Conservation (phyloP, 2,113 vertebrate species). For the Anas platyrhynchos region DNA sequence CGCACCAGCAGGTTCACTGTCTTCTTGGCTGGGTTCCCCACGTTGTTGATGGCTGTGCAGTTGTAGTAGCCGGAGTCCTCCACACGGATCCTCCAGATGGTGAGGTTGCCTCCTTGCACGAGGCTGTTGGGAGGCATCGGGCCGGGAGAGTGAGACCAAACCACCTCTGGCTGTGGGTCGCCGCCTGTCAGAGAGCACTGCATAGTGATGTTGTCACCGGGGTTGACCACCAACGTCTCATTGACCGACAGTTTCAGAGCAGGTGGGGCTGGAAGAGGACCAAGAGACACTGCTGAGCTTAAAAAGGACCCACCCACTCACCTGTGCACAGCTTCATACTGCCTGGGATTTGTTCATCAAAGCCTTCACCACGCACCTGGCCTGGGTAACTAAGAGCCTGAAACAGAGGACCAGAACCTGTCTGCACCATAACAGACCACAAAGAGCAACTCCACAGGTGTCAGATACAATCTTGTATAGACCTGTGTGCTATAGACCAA, state of each 20-base stretch:
- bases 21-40: conserved; percentile 96
- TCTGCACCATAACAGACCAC: neutral
- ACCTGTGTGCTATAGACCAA: neutral
- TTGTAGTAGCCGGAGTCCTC: conserved; percentile 93
- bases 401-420: neutral
- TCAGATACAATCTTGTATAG: neutral
- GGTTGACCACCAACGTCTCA: conserved; percentile 93
- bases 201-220: conserved; percentile 89
- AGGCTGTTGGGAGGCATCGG: conserved; percentile 84
- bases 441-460: neutral
- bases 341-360: neutral
- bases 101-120: conserved; percentile 84
- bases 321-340: neutral
- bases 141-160: conserved; percentile 89
- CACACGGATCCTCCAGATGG: conserved; percentile 83
- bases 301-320: neutral
- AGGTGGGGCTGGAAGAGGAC: conserved; percentile 74
- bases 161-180: conserved; percentile 86
- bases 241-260: conserved; percentile 85
- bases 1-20: conserved; percentile 92
- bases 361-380: neutral
- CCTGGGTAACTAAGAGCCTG: neutral
- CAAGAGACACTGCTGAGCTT: neutral
- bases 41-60: conserved; percentile 94
- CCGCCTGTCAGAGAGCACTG: conserved; percentile 89